Base-by-base conservation (phyloP, 2,888 invertebrate genomes). In the Drosophila maculinotata region DNA sequence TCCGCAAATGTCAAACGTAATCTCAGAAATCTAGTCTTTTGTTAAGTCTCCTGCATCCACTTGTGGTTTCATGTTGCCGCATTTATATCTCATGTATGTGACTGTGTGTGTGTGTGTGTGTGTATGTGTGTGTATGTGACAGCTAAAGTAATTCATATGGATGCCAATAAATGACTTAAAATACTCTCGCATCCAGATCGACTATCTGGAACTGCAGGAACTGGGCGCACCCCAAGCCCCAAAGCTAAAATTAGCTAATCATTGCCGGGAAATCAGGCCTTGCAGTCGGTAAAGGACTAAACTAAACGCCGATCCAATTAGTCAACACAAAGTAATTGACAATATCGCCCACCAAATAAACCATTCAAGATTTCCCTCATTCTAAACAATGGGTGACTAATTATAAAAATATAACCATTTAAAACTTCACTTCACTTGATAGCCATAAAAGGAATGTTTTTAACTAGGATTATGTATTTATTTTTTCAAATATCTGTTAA, bases 1-100 rank as follows among this genome's bases (percentile, higher is more conserved):
- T 76, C 78, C 81, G 49, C 2, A 84, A 80, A 58, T 79, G 88
- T 80, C 80, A 80, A n/a, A 47, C 57, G 62, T 84, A 65, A 80
- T 80, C 79, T 63, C 35, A 36, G 64, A 74, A 85, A 80, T 80
- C 80, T 70, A 63, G 62, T 53, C 79, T 75, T 81, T 85, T 81
- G 87, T 86, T 64, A 51, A 64, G 47, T 30, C 70, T 53, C 36
- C 45, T 52, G 57, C 33, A 33, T 58, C 47, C 63, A 28, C 45
- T 47, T 52, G 63, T 36, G 48, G 70, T 39, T 28, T 62, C 75
- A 52, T 48, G 28, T 53, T 30, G 64, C 66, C 76, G 52, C 48
- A 53, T 58, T 57, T 51, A 41, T 45, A 72, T 62, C 72, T 54
- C 44, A 48, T 47, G 44, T 53, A 57, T 64, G 70, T 57, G 73